phyloP scores from a whole-genome alignment of 2,797 vertebrate species.

The Halcyon smyrnensis region DNA sequence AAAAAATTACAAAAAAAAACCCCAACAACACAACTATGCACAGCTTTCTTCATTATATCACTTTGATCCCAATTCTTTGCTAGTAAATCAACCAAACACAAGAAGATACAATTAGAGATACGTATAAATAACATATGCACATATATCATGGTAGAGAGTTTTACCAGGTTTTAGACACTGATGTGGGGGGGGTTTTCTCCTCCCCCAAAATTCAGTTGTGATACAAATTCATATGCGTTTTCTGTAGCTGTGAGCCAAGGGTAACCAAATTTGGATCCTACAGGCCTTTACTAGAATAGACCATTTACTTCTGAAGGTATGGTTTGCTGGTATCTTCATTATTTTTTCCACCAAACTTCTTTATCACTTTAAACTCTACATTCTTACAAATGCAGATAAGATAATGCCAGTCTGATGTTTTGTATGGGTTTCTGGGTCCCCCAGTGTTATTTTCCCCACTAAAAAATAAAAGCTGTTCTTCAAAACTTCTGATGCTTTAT shows the following conservation, averaged over 20 bases:
- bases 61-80: neutral
- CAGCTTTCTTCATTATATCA: conserved; percentile 6
- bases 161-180: neutral
- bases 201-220: neutral
- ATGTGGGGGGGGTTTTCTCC: fast-evolving
- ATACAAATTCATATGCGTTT: neutral
- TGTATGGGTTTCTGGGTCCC: neutral
- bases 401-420: neutral
- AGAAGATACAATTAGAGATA: neutral
- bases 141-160: neutral
- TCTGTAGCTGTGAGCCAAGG: conserved; percentile 3
- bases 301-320: neutral
- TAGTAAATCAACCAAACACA: neutral
- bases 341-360: conserved; percentile 51
- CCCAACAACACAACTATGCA: neutral
- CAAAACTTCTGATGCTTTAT: conserved; percentile 37
- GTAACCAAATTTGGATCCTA: neutral
- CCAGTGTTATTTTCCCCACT: neutral
- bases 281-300: neutral
- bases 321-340: conserved; percentile 25
- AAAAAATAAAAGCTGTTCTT: conserved; percentile 28
- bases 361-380: neutral
- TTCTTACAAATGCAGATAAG: neutral
- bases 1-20: neutral
- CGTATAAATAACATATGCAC: too few species aligned